These are phyloP conservation scores for Clavelina lepadiformis DNA, from an alignment of 23 tunicate species.

Conservation along the genomic window DNA sequence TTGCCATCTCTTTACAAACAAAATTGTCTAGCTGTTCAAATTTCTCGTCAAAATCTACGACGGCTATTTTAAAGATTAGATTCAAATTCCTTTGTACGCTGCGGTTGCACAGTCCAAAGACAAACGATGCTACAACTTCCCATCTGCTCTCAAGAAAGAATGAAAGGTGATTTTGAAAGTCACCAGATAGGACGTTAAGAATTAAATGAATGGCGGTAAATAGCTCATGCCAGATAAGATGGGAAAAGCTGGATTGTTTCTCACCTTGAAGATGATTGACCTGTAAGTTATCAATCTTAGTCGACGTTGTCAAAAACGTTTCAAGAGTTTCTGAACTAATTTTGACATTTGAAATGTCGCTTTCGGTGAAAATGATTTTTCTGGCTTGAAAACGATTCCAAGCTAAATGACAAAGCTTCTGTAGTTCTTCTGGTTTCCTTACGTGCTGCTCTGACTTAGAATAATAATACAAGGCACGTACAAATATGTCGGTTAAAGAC, in stretches of 20 bases:
- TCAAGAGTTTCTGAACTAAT: neutral
- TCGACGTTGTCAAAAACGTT: neutral
- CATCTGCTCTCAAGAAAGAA: neutral
- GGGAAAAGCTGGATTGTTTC: constrained; percentile 5
- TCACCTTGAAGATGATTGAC: constrained; percentile 7
- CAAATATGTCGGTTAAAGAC: neutral
- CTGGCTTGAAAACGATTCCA: constrained; percentile 7
- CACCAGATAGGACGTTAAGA: neutral
- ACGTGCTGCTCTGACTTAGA: too few relatives aligned
- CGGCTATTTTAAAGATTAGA: too few relatives aligned
- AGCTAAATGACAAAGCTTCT: neutral
- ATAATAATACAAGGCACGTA: too few relatives aligned
- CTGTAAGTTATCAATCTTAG: neutral
- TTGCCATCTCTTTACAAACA: too few relatives aligned
- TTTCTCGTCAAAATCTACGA: too few relatives aligned
- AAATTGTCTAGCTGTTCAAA: too few relatives aligned
- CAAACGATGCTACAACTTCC: constrained; percentile 10
- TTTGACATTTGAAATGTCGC: neutral
- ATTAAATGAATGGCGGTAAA: constrained; percentile 7
- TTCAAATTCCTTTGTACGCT: too few relatives aligned
- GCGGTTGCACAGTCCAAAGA: constrained; percentile 8
- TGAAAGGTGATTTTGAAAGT: neutral
- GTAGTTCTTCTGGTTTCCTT: too few relatives aligned
- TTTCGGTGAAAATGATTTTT: neutral
- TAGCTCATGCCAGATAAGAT: constrained; percentile 15